Conservation (phyloP, 2,888 invertebrate species). For the Tachina fera region DNA sequence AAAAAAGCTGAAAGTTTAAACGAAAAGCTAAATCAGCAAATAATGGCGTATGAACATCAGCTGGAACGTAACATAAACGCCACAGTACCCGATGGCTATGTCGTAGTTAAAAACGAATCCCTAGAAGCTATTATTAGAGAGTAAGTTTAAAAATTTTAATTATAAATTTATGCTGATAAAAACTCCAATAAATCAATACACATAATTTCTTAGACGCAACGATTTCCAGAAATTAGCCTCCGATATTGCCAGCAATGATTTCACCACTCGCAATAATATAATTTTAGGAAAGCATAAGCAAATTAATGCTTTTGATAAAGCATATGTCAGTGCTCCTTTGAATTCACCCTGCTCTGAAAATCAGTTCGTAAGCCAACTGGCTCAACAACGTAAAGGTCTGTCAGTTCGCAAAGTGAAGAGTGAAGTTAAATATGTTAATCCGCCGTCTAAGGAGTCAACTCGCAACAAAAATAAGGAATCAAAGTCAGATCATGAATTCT, state of each 20-base stretch:
- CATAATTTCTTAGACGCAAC: conserved; percentile 72
- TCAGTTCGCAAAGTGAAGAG: conserved; percentile 81
- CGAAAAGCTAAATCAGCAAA: conserved; percentile 85
- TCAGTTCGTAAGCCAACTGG: conserved; percentile 34
- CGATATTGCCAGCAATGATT: conserved; percentile 69
- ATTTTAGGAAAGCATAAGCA: conserved; percentile 51
- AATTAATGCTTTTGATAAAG: conserved; percentile 12
- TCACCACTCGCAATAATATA: conserved; percentile 74
- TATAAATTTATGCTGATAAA: neutral
- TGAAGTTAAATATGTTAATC: conserved; percentile 80
- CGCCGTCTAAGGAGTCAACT: conserved; percentile 70
- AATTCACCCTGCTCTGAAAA: conserved; percentile 40
- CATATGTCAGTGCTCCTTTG: conserved; percentile 18
- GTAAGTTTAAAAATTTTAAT: conserved; percentile 73
- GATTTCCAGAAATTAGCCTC: conserved; percentile 76
- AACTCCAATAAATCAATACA: no score
- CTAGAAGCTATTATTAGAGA: conserved; percentile 77
- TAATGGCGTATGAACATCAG: conserved; percentile 83
- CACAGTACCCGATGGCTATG: conserved; percentile 77
- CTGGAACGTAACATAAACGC: conserved; percentile 70
- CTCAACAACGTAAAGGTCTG: conserved; percentile 73
- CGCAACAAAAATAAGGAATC: conserved; percentile 77
- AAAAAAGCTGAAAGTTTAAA: conserved; percentile 86
- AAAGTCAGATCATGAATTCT: conserved; percentile 81
- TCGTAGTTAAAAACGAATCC: conserved; percentile 76